Evolutionary conservation across 2,113 vertebrate genomes (phyloP), one percentile per base, ranked within the genome.

Genomic region (Phrynosoma blainvillii): DNA sequence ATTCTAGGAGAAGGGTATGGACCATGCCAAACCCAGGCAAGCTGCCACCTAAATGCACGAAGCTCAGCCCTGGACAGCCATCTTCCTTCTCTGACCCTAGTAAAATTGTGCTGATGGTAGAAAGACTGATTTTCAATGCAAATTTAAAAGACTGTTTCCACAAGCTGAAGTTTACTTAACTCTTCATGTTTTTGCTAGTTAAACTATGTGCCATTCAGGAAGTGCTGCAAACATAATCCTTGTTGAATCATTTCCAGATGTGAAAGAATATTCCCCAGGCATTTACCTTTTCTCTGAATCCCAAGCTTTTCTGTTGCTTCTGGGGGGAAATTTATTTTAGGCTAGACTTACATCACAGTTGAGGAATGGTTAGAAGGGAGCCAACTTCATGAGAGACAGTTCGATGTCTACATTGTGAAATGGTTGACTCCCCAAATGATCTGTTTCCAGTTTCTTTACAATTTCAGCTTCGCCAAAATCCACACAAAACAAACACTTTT

Each of bases 371-470:
- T 75, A 87, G 93, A 91, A 89, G 1, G 0, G 79, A 90, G 95
- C 92, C 96, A 94, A 14, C 47, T 73, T 89, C 88, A 62, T 27
- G 20, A 82, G 90, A 95, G 91, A 92, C 92, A 78, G 85, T 25
- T 18, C 23, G 92, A 78, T 30, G 90, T 92, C 95, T 93, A 79
- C 47, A 42, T 93, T 73, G 2, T 88, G 87, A 94, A 94, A 87
- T 87, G 54, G 25, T 93, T 96, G 93, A 89, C 92, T 93, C 90
- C 89, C 88, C 73, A 79, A n/a, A 75, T 94, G 91, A 95, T 94
- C 92, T 95, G 96, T 93, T 96, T 95, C 92, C 88, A 94, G 93
- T 95, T 93, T 95, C 89, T 94, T 79, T 36, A 54, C 84, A 83
- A 79, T 78, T 40, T 30, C 6, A 25, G 30, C 62, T 66, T 52